These are phyloP conservation scores for Microctonus aethiopoides DNA, from an alignment of 2,888 invertebrate genomes.

Conservation along the genomic window DNA sequence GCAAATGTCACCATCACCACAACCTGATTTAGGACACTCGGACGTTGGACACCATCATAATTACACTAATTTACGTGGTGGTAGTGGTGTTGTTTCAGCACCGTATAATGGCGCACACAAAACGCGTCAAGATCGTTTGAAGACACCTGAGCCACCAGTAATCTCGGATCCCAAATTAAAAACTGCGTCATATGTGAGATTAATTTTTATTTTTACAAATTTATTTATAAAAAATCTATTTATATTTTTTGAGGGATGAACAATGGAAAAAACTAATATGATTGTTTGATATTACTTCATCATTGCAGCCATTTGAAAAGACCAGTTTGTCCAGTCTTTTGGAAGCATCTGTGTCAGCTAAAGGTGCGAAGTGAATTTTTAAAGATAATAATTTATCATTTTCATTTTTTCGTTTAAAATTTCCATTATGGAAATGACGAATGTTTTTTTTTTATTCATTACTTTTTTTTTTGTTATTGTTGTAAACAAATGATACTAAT, in stretches of 20 bases:
- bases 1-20: slow-evolving; percentile 14
- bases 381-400: too few species aligned
- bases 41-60: slow-evolving; percentile 17
- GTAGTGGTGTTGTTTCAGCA: slow-evolving; percentile 17
- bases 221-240: neutral
- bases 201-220: slow-evolving; percentile 9
- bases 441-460: slow-evolving; percentile 19
- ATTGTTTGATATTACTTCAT: slow-evolving; percentile 30
- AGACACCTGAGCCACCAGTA: slow-evolving; percentile 65
- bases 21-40: slow-evolving; percentile 10
- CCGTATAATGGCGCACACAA: slow-evolving; percentile 46
- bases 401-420: too few species aligned
- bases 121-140: slow-evolving; percentile 54
- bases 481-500: too few species aligned
- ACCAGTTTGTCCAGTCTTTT: slow-evolving; percentile 66
- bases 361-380: slow-evolving; percentile 57
- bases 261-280: slow-evolving; percentile 20
- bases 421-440: slow-evolving; percentile 13
- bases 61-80: neutral
- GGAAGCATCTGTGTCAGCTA: slow-evolving; percentile 65
- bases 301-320: slow-evolving; percentile 63
- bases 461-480: slow-evolving; percentile 24
- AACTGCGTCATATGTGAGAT: slow-evolving; percentile 27
- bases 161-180: slow-evolving; percentile 65
- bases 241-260: neutral